A percentile compares a stretch with the other conserved stretches of the same genome.
phyloP scores from a whole-genome alignment of 2,888 invertebrate species.

The Zygogramma bicolorata region DNA sequence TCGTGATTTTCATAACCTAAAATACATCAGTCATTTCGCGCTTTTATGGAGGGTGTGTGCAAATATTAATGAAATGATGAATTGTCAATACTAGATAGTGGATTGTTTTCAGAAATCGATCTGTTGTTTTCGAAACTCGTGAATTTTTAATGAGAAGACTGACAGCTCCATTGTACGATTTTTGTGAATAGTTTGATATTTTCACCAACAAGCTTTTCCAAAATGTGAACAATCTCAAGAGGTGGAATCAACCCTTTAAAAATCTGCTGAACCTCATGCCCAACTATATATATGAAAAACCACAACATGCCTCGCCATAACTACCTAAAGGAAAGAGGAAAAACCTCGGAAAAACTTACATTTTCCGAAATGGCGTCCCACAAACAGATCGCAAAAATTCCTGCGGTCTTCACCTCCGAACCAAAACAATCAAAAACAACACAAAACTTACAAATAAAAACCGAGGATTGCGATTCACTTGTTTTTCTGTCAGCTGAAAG shows the following conservation, averaged over 20 bases:
- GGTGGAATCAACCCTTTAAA: neutral
- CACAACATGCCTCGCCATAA: neutral
- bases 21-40: too few species aligned
- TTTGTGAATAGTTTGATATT: neutral
- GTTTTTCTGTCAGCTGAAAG: constrained; percentile 66
- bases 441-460: constrained; percentile 57
- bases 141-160: constrained; percentile 38
- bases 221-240: too few species aligned
- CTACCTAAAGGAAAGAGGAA: neutral
- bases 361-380: constrained; percentile 16
- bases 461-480: constrained; percentile 53
- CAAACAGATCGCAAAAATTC: constrained; percentile 22
- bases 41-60: too few species aligned
- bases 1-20: too few species aligned
- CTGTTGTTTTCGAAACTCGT: constrained; percentile 32
- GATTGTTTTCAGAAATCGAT: too few species aligned
- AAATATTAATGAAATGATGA: too few species aligned
- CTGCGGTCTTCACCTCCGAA: constrained; percentile 21
- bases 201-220: too few species aligned
- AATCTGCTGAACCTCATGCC: neutral
- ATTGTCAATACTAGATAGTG: too few species aligned
- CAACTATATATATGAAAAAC: neutral
- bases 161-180: constrained; percentile 15
- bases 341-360: constrained; percentile 3
- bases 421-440: constrained; percentile 54